Conservation (phyloP, 1,140 invertebrate species). For the Saxidomus purpurata region DNA sequence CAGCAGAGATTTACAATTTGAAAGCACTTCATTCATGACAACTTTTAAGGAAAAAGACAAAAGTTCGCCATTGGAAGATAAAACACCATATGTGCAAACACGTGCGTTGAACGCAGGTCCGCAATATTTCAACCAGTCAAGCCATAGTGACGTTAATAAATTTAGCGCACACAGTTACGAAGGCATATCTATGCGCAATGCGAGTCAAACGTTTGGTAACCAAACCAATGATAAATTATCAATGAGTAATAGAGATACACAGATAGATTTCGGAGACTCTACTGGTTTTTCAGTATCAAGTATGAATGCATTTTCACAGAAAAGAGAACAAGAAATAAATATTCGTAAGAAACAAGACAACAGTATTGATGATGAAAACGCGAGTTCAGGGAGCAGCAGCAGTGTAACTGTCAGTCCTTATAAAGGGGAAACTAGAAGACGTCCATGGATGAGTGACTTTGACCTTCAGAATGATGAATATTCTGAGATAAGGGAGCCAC, state of each 20-base stretch:
- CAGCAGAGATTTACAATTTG: slow-evolving; percentile 1
- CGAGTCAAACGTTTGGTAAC: background rate
- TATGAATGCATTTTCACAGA: background rate
- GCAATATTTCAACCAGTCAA: background rate
- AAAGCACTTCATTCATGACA: background rate
- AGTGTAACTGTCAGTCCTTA: slow-evolving; percentile 50
- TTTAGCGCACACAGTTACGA: background rate
- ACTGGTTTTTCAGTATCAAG: slow-evolving; percentile 7
- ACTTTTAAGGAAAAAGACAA: background rate
- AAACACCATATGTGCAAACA: background rate
- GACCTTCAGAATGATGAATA: slow-evolving; percentile 13
- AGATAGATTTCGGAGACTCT: background rate
- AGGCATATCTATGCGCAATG: background rate
- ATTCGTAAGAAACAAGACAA: slow-evolving; percentile 1
- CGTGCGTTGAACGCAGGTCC: background rate
- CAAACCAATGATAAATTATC: background rate
- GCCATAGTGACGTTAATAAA: background rate
- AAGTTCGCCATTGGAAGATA: background rate
- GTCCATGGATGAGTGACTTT: slow-evolving; percentile 49
- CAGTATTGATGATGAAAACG: slow-evolving; percentile 55
- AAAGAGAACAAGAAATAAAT: background rate
- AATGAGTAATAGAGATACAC: background rate
- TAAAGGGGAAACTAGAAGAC: slow-evolving; percentile 10
- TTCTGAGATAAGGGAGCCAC: slow-evolving; percentile 23
- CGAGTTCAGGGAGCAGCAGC: slow-evolving; percentile 48